These are phyloP conservation scores for Procavia capensis DNA, from an alignment of 2,113 vertebrate genomes.

Conservation along the genomic window DNA sequence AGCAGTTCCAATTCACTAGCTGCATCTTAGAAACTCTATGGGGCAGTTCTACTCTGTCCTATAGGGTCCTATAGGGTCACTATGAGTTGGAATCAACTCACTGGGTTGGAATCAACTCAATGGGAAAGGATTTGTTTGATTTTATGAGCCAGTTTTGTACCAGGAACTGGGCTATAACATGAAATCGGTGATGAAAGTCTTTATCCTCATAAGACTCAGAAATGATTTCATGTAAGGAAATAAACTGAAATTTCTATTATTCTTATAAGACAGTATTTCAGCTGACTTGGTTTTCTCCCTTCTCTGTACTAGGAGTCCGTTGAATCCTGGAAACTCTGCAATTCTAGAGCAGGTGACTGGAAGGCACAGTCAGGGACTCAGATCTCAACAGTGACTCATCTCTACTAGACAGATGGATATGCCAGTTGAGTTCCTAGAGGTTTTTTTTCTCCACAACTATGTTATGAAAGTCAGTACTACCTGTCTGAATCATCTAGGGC, in stretches of 20 bases:
- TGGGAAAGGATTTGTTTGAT: too few species aligned
- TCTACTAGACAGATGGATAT: not conserved
- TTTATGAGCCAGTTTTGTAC: not conserved
- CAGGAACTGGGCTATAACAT: not conserved
- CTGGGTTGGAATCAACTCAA: too few species aligned
- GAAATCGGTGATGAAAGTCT: not conserved
- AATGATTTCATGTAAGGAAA: too few species aligned
- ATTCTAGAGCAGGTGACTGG: not conserved
- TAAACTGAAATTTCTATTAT: not conserved
- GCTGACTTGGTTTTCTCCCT: not conserved
- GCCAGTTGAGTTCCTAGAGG: not conserved
- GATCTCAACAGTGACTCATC: rapidly evolving
- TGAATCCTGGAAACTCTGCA: not conserved
- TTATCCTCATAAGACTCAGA: not conserved
- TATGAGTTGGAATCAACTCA: too few species aligned
- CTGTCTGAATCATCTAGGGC: too few species aligned
- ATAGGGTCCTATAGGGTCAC: too few species aligned
- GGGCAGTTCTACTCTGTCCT: too few species aligned
- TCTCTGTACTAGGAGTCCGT: not conserved
- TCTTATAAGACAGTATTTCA: not conserved
- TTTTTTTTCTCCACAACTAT: rapidly evolving
- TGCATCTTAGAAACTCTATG: too few species aligned
- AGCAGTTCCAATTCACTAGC: too few species aligned
- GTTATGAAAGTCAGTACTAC: rapidly evolving
- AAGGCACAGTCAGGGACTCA: not conserved